phyloP scores from a whole-genome alignment of 2,888 invertebrate genomes.

The Pseudoips prasinana region DNA sequence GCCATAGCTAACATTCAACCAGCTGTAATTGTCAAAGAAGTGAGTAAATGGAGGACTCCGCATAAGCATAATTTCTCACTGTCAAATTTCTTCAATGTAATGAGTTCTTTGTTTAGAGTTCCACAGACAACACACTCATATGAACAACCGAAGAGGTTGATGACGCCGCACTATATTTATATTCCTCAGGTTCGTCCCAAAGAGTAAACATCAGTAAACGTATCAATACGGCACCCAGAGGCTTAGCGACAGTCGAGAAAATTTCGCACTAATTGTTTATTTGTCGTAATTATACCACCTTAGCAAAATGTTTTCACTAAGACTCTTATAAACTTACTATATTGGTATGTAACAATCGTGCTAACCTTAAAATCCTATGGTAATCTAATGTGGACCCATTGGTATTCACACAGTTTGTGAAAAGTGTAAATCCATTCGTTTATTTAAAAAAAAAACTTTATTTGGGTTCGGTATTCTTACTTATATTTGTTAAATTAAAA shows the following conservation, averaged over 20 bases:
- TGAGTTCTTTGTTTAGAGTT: conserved; percentile 44
- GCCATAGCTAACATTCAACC: conserved; percentile 41
- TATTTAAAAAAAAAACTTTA: too few relatives aligned
- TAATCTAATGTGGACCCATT: too few relatives aligned
- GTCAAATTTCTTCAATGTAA: conserved; percentile 40
- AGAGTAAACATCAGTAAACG: conserved; percentile 4
- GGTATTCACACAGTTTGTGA: too few relatives aligned
- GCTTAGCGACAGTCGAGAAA: conserved; percentile 43
- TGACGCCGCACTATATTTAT: conserved; percentile 30
- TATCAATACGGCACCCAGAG: conserved; percentile 37
- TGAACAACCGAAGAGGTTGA: conserved; percentile 32
- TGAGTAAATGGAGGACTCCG: conserved; percentile 50
- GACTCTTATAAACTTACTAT: too few relatives aligned
- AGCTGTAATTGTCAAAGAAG: conserved; percentile 58
- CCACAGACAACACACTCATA: conserved; percentile 30
- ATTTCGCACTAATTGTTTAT: conserved; percentile 13
- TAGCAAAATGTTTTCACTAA: background rate
- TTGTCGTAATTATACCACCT: conserved; percentile 4
- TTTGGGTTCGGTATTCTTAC: too few relatives aligned
- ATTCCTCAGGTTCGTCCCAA: conserved; percentile 51
- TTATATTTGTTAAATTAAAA: too few relatives aligned
- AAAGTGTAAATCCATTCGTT: too few relatives aligned
- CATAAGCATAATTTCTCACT: conserved; percentile 19
- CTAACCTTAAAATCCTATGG: too few relatives aligned
- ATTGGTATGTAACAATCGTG: too few relatives aligned